Evolutionary conservation across 2,113 vertebrate species (phyloP).

Genomic region (Ptilonorhynchus violaceus): DNA sequence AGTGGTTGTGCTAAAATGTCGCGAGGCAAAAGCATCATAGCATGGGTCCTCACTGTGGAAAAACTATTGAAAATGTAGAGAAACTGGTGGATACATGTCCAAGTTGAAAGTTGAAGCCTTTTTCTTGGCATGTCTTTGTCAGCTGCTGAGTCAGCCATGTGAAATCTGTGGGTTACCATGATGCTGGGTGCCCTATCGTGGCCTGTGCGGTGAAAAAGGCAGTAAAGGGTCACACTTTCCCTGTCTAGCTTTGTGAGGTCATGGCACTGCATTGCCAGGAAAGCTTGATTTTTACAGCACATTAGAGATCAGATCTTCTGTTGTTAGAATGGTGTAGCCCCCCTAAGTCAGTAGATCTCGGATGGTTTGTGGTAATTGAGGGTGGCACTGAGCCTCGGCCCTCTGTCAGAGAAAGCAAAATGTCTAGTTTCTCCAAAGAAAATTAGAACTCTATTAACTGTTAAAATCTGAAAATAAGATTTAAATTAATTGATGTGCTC

Average conservation of each 20-base stretch:
- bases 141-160: neutral
- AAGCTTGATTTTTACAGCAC: neutral
- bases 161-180: neutral
- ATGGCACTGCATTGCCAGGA: neutral
- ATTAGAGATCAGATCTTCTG: neutral
- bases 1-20: neutral
- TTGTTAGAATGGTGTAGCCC: neutral
- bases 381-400: neutral
- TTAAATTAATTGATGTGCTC: neutral
- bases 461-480: neutral
- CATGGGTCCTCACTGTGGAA: neutral
- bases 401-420: neutral
- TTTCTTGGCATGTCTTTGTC: neutral
- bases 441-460: neutral
- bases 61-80: neutral
- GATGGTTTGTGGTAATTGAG: neutral
- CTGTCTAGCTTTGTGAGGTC: neutral
- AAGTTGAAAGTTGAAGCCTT: neutral
- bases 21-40: fast-evolving
- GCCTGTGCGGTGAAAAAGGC: neutral
- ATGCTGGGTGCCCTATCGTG: fast-evolving
- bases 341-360: neutral
- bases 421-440: neutral
- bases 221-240: neutral
- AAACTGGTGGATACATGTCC: neutral